phyloP scores from a whole-genome alignment of 2,797 vertebrate species.

The Hippocampus kuda region DNA sequence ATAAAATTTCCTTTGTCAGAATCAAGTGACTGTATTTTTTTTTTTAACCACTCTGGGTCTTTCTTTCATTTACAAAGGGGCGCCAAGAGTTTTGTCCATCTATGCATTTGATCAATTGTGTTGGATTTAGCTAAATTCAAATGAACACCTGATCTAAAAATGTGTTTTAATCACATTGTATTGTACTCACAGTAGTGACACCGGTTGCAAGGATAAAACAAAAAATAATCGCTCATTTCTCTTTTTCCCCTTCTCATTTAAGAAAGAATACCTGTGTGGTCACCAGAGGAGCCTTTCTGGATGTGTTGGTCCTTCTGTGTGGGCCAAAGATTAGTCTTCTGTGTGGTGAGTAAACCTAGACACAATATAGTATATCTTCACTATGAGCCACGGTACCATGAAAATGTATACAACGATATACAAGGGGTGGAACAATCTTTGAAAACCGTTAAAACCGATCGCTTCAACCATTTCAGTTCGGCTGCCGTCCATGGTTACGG shows the following conservation, averaged over 20 bases:
- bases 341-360: conserved; percentile 47
- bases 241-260: conserved; percentile 19
- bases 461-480: too few relatives aligned
- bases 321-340: conserved; percentile 39
- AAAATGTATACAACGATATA: too few relatives aligned
- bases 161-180: neutral
- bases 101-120: neutral
- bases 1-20: neutral
- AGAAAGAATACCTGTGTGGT: conserved; percentile 83
- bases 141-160: neutral
- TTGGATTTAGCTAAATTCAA: neutral
- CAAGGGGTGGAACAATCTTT: too few relatives aligned
- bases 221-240: neutral
- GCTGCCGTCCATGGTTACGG: too few relatives aligned
- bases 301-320: conserved; percentile 74
- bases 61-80: too few relatives aligned
- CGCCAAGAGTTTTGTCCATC: too few relatives aligned
- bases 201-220: neutral
- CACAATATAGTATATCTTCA: neutral
- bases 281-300: conserved; percentile 81
- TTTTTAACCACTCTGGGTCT: too few relatives aligned
- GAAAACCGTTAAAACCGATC: too few relatives aligned
- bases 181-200: neutral
- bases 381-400: too few relatives aligned
- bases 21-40: neutral